Evolutionary conservation across 1,140 invertebrate species (phyloP).

Genomic region (Heliconius hewitsoni): DNA sequence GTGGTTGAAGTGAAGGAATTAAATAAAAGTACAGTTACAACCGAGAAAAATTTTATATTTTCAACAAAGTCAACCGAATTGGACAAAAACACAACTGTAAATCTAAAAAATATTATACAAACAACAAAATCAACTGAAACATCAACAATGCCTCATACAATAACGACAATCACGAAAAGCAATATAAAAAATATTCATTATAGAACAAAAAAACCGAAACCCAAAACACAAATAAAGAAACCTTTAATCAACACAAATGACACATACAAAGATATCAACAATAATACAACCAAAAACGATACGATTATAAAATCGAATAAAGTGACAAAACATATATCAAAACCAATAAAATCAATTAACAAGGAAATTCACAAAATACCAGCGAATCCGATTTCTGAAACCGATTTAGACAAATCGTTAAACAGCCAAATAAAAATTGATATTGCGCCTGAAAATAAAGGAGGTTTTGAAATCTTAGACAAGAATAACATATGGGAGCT

Average conservation of each 20-base stretch:
- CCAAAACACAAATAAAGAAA: slow-evolving; percentile 65
- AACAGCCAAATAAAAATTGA: slow-evolving; percentile 56
- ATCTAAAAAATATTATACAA: neutral
- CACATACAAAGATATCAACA: slow-evolving; percentile 44
- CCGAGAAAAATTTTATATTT: slow-evolving; percentile 30
- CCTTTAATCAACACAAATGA: slow-evolving; percentile 45
- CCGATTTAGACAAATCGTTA: slow-evolving; percentile 59
- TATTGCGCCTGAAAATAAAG: slow-evolving; percentile 80
- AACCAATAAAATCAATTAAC: slow-evolving; percentile 79
- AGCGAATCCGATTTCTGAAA: slow-evolving; percentile 74
- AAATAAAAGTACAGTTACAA: slow-evolving; percentile 4
- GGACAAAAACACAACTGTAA: slow-evolving; percentile 45
- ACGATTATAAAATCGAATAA: slow-evolving; percentile 10
- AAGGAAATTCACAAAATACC: slow-evolving; percentile 81
- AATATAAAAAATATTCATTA: slow-evolving; percentile 69
- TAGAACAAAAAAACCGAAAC: slow-evolving; percentile 69
- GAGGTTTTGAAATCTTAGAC: slow-evolving; percentile 81
- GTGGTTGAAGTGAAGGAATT: neutral
- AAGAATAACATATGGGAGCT: slow-evolving; percentile 83
- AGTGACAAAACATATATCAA: slow-evolving; percentile 46
- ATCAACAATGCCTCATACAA: slow-evolving; percentile 54
- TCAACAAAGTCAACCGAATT: slow-evolving; percentile 33
- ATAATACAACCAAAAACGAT: slow-evolving; percentile 51
- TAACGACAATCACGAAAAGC: slow-evolving; percentile 66
- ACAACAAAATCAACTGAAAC: slow-evolving; percentile 36